Percentiles rank a stretch among this genome's conserved stretches.
Evolutionary conservation across 2,797 vertebrate species (phyloP).

Genomic region (Mus spretus): DNA sequence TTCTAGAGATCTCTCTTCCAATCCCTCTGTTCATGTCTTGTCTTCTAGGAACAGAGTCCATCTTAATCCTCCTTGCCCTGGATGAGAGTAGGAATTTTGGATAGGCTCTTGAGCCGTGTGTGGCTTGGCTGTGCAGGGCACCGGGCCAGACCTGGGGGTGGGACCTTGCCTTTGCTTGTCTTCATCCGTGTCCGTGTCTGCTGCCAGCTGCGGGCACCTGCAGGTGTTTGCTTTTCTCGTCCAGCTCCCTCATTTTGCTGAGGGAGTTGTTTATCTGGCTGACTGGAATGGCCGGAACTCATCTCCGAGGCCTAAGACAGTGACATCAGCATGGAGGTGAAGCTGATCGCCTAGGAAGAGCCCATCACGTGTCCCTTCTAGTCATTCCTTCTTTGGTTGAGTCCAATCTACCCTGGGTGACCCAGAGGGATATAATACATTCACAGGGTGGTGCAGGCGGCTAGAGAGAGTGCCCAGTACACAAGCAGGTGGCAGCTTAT

Average conservation of each 20-base stretch:
- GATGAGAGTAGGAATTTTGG: conserved; percentile 3
- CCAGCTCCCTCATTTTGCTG: not conserved
- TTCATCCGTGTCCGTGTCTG: not conserved
- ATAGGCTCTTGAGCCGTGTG: conserved; percentile 49
- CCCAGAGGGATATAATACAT: fast-evolving
- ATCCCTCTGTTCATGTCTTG: not conserved
- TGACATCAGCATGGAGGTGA: not conserved
- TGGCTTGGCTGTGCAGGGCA: not conserved
- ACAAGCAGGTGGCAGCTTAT: not conserved
- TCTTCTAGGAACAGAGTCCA: not conserved
- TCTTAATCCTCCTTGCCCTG: not conserved
- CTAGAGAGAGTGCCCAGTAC: not conserved
- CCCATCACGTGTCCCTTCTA: not conserved
- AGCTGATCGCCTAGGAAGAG: not conserved
- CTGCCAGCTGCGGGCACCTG: conserved; percentile 58
- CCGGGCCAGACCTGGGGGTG: not conserved
- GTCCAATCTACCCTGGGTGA: not conserved
- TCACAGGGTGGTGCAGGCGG: not conserved
- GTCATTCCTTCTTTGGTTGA: not conserved
- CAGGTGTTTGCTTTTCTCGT: conserved; percentile 52
- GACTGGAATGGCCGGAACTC: not conserved
- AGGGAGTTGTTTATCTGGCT: not conserved
- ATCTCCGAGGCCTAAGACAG: not conserved
- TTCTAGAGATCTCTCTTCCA: not conserved
- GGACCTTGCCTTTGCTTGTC: not conserved